Evolutionary conservation across 2,797 vertebrate genomes (phyloP).

Genomic region (Sebastes itinus): DNA sequence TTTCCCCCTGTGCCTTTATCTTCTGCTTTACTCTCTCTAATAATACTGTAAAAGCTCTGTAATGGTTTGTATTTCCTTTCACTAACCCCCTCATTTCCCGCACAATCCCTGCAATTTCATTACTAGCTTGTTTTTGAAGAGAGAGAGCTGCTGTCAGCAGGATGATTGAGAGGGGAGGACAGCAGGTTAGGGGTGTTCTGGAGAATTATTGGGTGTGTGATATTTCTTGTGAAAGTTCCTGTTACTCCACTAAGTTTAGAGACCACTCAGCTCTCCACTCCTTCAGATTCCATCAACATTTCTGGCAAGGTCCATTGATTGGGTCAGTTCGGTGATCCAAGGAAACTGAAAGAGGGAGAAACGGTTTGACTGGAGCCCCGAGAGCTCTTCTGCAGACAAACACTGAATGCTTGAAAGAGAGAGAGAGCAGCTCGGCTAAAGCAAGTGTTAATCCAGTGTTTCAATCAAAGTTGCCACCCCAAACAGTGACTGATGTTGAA

Average conservation of each 20-base stretch:
- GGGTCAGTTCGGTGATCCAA: slow-evolving; percentile 26
- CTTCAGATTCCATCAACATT: slow-evolving; percentile 43
- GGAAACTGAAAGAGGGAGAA: slow-evolving; percentile 43
- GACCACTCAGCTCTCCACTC: slow-evolving; percentile 17
- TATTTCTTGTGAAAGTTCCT: slow-evolving; percentile 30
- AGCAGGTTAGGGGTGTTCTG: background rate
- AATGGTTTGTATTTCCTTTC: slow-evolving; percentile 52
- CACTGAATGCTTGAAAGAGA: slow-evolving; percentile 11
- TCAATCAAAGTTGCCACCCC: background rate
- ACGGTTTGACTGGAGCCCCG: slow-evolving; percentile 30
- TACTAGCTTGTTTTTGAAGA: slow-evolving; percentile 14
- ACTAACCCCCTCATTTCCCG: slow-evolving; percentile 18
- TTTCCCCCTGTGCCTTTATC: background rate
- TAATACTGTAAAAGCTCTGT: slow-evolving; percentile 42
- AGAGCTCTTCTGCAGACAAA: slow-evolving; percentile 25
- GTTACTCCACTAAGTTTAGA: slow-evolving; percentile 30
- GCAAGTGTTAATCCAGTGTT: slow-evolving; percentile 21
- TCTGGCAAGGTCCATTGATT: slow-evolving; percentile 50
- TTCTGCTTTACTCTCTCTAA: slow-evolving; percentile 23
- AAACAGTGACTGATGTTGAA: background rate
- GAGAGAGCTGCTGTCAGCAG: slow-evolving; percentile 4
- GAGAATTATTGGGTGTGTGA: background rate
- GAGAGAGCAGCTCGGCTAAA: slow-evolving; percentile 15
- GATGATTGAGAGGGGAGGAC: background rate
- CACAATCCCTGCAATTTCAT: slow-evolving; percentile 29